A percentile compares a stretch with the other conserved stretches of the same genome.
Evolutionary conservation across 1,140 invertebrate species (phyloP).

Genomic region (Lutraria rhynchaena): DNA sequence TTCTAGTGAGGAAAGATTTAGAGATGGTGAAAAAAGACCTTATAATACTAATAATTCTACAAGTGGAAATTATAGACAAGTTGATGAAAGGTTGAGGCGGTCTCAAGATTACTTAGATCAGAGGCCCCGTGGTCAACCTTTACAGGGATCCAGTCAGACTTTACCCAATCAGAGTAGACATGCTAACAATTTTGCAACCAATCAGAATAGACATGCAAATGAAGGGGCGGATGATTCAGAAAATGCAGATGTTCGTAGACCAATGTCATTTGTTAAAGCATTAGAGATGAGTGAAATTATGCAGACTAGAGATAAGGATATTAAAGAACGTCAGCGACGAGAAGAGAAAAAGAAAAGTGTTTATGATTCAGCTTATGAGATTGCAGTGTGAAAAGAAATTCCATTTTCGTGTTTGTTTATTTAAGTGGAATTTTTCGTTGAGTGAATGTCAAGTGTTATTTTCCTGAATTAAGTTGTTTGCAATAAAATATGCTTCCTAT

Average conservation of each 20-base stretch:
- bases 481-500: too few species aligned
- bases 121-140: neutral
- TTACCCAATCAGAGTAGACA: conserved; percentile 38
- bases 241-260: conserved; percentile 83
- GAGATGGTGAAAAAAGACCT: conserved; percentile 43
- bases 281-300: conserved; percentile 92
- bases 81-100: conserved; percentile 42
- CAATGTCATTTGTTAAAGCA: conserved; percentile 95
- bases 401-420: neutral
- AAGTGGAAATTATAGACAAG: conserved; percentile 33
- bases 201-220: conserved; percentile 41
- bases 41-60: conserved; percentile 17
- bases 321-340: conserved; percentile 59
- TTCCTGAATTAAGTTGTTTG: too few species aligned
- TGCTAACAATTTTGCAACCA: conserved; percentile 33
- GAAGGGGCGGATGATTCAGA: conserved; percentile 40
- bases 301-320: conserved; percentile 70
- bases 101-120: conserved; percentile 55
- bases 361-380: conserved; percentile 98
- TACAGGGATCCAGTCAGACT: conserved; percentile 46
- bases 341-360: conserved; percentile 91
- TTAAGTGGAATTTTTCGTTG: too few species aligned
- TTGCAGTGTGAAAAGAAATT: conserved; percentile 86
- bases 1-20: conserved; percentile 52
- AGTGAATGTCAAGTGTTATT: too few species aligned